Base-by-base conservation (phyloP, 2,888 invertebrate genomes). In the Limnephilus auricula region DNA sequence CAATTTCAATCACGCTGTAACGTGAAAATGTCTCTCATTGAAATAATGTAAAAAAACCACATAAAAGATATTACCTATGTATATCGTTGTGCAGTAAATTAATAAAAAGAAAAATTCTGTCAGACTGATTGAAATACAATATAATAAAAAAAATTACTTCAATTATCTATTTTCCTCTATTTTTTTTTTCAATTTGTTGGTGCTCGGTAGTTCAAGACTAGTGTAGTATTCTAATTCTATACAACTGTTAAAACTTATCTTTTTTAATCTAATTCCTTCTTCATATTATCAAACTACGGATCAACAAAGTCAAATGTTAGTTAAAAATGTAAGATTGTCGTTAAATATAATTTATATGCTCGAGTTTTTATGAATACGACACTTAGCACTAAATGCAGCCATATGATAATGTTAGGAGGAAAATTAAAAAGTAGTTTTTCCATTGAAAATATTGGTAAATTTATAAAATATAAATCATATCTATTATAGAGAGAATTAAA, bases 311-410 rank as follows among this genome's bases (percentile, higher is more conserved):
- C 82, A 82, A 32, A 82, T 34, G 32, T 82, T 65, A 65, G 65
- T 65, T 37, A 32, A 82, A 82, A 34, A 82, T 82, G 32, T 37
- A 34, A 82, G 82, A 31, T 82, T 82, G 32, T 82, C 34, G 34
- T 82, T 82, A 34, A 82, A 82, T n/a, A 82, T 34, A 37, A 82
- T 82, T 82, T 82, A 82, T 82, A 37, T 82, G 82, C 82, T 82
- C 82, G 25, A 82, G 82, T 82, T 82, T 82, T 32, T 34, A 82
- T 82, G 82, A 37, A 32, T 82, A 25, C 10, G 25, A 10, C 25
- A 65, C 6, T n/a, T 65, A 65, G 65, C 25, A 65, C 65, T 65
- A 65, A 65, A 65, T 65, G 65, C 65, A 65, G 65, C 65, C 65
- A 65, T 65, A 65, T 65, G 65, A 65, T n/a, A 65, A 6, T 65